Base-by-base conservation (phyloP, 1,140 invertebrate species). In the Agrypnia vestita region DNA sequence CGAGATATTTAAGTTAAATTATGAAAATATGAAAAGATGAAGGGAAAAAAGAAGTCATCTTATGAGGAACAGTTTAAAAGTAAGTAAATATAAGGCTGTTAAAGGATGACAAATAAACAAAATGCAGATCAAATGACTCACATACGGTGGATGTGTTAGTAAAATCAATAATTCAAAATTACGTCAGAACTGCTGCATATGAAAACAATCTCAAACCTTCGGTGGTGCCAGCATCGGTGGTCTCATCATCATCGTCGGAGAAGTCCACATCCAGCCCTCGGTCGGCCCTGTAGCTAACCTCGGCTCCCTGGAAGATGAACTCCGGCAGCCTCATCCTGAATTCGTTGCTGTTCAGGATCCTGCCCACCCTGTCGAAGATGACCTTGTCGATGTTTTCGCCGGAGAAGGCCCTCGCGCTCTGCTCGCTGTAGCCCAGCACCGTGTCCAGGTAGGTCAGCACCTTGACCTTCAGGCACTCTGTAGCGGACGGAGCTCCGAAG, bases 381-480 rank as follows among this genome's bases (percentile, higher is more conserved):
- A 94, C 92, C 84, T 94, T 93, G 82, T 95, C 94, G 64, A 95
- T 90, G 83, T 94, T 92, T 69, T 93, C 90, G 53, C 88, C 86
- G 19, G 89, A 86, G 71, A 90, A 87, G 76, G 91, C 88, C 78
- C 91, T 88, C 67, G 88, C 88, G 44, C 87, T 87, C 81, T 94
- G 93, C 21, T 92, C 91, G 21, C 87, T 90, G 0, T 93, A 91
- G 44, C 93, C 92, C 25, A 94, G 86, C 53, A 94, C 89, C 10
- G 91, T 91, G 86, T 95, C 94, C 85, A 96, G 87, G 86, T 93
- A 95, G 59, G 90, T 91, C 9, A 96, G 87, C 71, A 95, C 92
- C 86, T 94, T 93, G 84, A 91, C 90, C 86, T 95, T 95, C 56
- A 95, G 88, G 84, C 95, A 96, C 67, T 91, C 89, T 82, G 92